Evolutionary conservation across 2,888 invertebrate genomes (phyloP).

Genomic region (Leptopterna dolabrata): DNA sequence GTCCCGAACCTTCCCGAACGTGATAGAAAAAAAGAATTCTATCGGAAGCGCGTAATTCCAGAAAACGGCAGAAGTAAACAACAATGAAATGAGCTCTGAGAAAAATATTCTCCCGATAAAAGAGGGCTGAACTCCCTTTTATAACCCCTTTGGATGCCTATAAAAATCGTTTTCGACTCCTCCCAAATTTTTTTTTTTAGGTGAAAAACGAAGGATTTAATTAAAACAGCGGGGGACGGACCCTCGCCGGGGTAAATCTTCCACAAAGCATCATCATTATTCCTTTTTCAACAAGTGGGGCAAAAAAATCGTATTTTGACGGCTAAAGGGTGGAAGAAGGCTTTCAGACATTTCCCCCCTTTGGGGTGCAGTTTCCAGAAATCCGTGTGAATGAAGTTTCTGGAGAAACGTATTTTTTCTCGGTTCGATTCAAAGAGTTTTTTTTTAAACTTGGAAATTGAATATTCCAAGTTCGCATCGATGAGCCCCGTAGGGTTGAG

Average conservation of each 20-base stretch:
- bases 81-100: constrained; percentile 4
- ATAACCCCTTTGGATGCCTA: neutral
- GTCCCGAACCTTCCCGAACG: neutral
- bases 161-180: neutral
- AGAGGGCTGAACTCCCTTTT: neutral
- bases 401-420: neutral
- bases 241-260: neutral
- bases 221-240: neutral
- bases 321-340: neutral
- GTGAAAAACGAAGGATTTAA: neutral
- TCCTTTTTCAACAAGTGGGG: constrained; percentile 1
- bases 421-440: neutral
- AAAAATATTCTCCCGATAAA: neutral
- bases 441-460: neutral
- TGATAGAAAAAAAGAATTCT: neutral
- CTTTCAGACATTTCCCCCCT: neutral
- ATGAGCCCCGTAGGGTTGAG: neutral
- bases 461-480: neutral
- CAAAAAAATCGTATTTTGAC: neutral
- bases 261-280: neutral
- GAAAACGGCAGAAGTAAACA: constrained; percentile 6
- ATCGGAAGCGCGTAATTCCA: neutral
- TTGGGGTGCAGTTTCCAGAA: neutral
- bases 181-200: neutral
- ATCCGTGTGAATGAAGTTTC: neutral